Percentiles rank a stretch among this genome's conserved stretches.
phyloP scores from a whole-genome alignment of 2,797 vertebrate species.

The Cossypha polioptera region DNA sequence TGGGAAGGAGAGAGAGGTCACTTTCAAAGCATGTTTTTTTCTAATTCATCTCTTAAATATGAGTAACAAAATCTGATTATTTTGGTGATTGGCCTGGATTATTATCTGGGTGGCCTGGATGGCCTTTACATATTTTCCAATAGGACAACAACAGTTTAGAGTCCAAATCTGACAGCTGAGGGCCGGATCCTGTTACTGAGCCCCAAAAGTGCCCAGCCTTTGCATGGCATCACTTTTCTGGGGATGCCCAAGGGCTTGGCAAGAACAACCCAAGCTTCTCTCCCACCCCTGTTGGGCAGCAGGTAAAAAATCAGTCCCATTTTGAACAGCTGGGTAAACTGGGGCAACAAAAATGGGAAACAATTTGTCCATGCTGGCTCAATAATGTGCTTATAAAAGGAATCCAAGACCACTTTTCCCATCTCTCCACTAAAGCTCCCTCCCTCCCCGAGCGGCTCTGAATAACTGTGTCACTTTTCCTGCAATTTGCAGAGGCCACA shows the following conservation, averaged over 20 bases:
- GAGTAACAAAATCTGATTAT: neutral
- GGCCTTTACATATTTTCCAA: neutral
- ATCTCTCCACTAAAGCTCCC: neutral
- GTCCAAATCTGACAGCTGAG: neutral
- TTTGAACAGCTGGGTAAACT: neutral
- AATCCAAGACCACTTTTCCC: neutral
- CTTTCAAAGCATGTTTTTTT: neutral
- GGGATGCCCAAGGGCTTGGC: neutral
- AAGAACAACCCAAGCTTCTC: neutral
- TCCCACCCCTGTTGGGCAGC: neutral
- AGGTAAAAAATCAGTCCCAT: neutral
- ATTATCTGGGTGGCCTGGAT: neutral
- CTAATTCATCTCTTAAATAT: neutral
- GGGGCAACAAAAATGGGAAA: neutral
- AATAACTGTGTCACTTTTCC: neutral
- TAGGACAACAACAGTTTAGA: neutral
- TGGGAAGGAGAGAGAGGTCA: neutral
- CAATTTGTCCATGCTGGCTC: neutral
- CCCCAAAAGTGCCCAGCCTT: neutral
- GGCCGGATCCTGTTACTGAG: accelerated
- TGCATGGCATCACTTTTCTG: accelerated
- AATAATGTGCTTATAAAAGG: neutral
- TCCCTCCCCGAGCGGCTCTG: neutral
- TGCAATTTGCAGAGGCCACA: conserved; percentile 11
- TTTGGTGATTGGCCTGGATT: neutral